These are phyloP conservation scores for Neodiprion lecontei DNA, from an alignment of 1,140 invertebrate species.

Conservation along the genomic window DNA sequence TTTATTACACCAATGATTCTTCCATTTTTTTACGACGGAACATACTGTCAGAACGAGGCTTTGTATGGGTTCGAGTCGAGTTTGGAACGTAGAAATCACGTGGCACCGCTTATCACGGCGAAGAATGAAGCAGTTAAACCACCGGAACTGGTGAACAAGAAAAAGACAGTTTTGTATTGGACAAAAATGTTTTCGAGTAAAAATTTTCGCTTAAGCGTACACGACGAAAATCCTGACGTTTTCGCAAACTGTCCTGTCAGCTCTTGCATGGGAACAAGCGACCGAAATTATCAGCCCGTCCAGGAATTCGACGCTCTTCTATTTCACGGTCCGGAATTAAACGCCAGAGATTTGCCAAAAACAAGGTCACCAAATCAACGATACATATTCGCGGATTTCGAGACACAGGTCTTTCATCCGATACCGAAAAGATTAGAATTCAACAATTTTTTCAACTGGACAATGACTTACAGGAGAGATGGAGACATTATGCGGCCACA, in stretches of 20 bases:
- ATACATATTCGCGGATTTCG: constrained; percentile 28
- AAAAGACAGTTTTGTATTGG: neutral
- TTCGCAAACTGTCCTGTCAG: neutral
- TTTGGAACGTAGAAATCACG: too few relatives aligned
- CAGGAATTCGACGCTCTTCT: constrained; percentile 55
- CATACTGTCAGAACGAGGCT: neutral
- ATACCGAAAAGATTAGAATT: constrained; percentile 43
- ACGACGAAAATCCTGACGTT: neutral
- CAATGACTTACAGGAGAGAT: constrained; percentile 68
- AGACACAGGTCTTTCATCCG: constrained; percentile 39
- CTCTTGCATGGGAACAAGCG: neutral
- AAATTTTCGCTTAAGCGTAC: neutral
- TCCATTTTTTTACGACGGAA: neutral
- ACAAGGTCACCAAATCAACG: constrained; percentile 18
- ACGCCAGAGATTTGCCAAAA: constrained; percentile 30
- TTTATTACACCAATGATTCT: neutral
- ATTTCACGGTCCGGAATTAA: constrained; percentile 48
- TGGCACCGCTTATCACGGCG: neutral
- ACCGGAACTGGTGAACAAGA: neutral
- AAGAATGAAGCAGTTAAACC: neutral
- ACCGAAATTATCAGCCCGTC: constrained; percentile 12
- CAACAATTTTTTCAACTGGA: constrained; percentile 63
- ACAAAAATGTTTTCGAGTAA: neutral
- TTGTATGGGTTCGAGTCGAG: neutral
- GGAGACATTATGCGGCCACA: constrained; percentile 71